Percentiles rank a stretch among this genome's conserved stretches.
Evolutionary conservation across 2,888 invertebrate genomes (phyloP).

Genomic region (Sussaba pulchella): DNA sequence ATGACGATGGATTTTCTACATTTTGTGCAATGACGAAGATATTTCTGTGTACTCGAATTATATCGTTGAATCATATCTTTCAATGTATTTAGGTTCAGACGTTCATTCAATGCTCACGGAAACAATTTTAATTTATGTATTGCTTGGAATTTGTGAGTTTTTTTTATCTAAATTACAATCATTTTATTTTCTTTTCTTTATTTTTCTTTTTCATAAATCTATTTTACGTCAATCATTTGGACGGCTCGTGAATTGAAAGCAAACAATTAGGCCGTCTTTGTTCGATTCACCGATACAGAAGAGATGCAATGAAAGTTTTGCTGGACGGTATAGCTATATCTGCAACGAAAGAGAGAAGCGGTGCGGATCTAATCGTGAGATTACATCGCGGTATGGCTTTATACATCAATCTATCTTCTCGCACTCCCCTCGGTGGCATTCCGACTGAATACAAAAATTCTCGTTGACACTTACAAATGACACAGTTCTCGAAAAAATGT

Average conservation of each 20-base stretch:
- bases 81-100: no score
- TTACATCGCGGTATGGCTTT: conserved; percentile 38
- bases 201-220: no score
- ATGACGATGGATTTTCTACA: no score
- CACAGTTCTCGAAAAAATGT: conserved; percentile 43
- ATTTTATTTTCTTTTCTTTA: neutral
- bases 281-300: no score
- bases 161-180: neutral
- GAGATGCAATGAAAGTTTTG: conserved; percentile 54
- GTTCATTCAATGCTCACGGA: neutral
- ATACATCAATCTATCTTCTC: conserved; percentile 35
- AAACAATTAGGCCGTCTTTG: no score
- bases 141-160: no score
- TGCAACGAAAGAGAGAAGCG: conserved; percentile 16
- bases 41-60: no score
- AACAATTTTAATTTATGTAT: neutral
- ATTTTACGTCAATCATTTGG: neutral
- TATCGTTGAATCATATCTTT: no score
- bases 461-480: conserved; percentile 46
- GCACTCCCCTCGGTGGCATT: conserved; percentile 21
- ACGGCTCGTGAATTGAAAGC: neutral
- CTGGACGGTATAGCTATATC: conserved; percentile 3
- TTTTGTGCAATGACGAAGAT: neutral
- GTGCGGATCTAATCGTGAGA: conserved; percentile 52
- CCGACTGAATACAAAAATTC: conserved; percentile 58